Conservation (phyloP, 2,888 invertebrate genomes). For the Drosophila demipolita region DNA sequence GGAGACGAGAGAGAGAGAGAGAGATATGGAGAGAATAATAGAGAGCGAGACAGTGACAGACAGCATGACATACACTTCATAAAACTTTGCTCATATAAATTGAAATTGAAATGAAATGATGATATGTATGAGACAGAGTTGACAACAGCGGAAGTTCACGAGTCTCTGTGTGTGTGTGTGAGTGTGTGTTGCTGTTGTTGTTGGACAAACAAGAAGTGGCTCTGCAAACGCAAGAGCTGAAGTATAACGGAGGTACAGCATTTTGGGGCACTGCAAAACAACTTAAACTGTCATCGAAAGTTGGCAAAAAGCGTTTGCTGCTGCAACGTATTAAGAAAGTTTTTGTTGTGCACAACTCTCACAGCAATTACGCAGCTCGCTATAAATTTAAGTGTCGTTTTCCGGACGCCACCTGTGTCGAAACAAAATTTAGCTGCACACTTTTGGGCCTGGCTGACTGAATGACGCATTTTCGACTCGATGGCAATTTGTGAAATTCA, state of each 20-base stretch:
- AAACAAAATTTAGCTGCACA: conserved; percentile 33
- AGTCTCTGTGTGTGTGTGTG: conserved; percentile 4
- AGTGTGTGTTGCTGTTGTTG: conserved; percentile 29
- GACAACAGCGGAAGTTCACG: conserved; percentile 51
- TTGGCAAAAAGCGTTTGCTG: conserved; percentile 58
- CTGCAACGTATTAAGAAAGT: conserved; percentile 73
- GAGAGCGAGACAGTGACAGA: conserved; percentile 34
- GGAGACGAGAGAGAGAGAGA: background rate
- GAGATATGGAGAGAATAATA: background rate
- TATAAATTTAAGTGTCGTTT: conserved; percentile 57
- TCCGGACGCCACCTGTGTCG: conserved; percentile 27
- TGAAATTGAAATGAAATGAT: conserved; percentile 74
- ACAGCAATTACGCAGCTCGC: conserved; percentile 68
- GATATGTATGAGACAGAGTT: conserved; percentile 61
- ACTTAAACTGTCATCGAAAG: conserved; percentile 78
- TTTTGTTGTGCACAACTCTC: conserved; percentile 49
- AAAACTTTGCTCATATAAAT: conserved; percentile 81
- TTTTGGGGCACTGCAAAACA: conserved; percentile 57
- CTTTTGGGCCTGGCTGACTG: conserved; percentile 12
- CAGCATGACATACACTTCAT: conserved; percentile 77
- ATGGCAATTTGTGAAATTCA: conserved; percentile 63
- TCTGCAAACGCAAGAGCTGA: conserved; percentile 23
- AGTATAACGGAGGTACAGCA: background rate
- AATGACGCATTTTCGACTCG: conserved; percentile 35
- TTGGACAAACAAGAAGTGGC: conserved; percentile 77